phyloP scores from a whole-genome alignment of 1,140 invertebrate species.

The Trichonephila inaurata region DNA sequence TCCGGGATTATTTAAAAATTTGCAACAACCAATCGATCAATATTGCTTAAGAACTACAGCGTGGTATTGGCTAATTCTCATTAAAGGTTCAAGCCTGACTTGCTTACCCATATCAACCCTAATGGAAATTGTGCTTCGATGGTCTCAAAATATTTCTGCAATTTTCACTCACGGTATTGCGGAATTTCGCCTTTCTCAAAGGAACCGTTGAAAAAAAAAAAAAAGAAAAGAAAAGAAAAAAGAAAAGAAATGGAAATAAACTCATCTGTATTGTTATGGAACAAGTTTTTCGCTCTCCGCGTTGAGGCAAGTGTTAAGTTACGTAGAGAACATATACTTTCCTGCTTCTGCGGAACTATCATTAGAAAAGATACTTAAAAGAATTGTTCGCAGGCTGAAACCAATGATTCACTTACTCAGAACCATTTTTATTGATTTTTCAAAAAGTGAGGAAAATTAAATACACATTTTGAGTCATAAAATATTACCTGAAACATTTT shows the following conservation, averaged over 20 bases:
- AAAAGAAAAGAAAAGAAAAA: no score
- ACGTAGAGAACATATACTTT: background rate
- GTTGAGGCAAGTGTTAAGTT: background rate
- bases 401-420: background rate
- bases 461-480: background rate
- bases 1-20: background rate
- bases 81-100: background rate
- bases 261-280: conserved; percentile 19
- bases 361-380: conserved; percentile 15
- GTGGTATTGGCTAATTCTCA: conserved; percentile 5
- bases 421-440: background rate
- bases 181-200: background rate
- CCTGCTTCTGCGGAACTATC: background rate
- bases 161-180: background rate
- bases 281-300: background rate
- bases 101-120: background rate
- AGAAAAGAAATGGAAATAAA: background rate
- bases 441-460: background rate
- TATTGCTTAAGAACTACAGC: background rate
- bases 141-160: conserved; percentile 2
- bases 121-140: background rate
- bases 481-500: no score
- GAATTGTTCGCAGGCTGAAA: background rate
- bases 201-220: background rate
- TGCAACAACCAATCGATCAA: background rate